Evolutionary conservation across 2,113 vertebrate genomes (phyloP), one percentile per base, ranked within the genome.

Genomic region (Petrocephalus zakoni): DNA sequence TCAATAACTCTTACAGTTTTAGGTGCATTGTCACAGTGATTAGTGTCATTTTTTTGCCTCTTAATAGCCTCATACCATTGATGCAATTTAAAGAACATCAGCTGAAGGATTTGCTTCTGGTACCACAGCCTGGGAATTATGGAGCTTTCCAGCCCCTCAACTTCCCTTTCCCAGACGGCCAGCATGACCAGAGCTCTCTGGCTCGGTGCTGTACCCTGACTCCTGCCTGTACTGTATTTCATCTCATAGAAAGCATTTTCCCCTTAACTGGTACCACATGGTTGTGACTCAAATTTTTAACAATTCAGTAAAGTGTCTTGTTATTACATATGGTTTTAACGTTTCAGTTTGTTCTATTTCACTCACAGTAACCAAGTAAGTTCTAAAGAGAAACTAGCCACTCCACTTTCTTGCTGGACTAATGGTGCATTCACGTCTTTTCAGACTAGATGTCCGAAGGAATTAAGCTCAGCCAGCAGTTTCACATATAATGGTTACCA

Each of bases 221-320:
- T 94, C 92, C 92, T 88, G 90, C 91, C 91, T 90, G 87, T 89
- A 89, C 75, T 86, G 19, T 86, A 53, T 64, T 91, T 89, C 89
- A 87, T 90, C 88, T 90, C 85, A 53, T 89, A 64, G 64, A 89
- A 86, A 61, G 91, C 91, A 90, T 91, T 91, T 87, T 90, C 90
- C 87, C 90, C 87, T 87, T 89, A 87, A 83, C 89, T 91, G 86
- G 64, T 89, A 90, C 90, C 85, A 88, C 11, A 82, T 34, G 58
- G 22, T 75, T 88, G 88, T 92, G 72, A 86, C 89, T 92, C 88
- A 91, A 89, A 88, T 0, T 34, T 87, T 51, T 84, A 89, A 89
- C 34, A 92, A 91, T 88, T 55, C 25, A 88, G 90, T 93, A 94
- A 94, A 92, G 34, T 91, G 49, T 91, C 90, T 56, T 93, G 89